These are phyloP conservation scores for Heliconius aoede DNA, from an alignment of 2,888 invertebrate species.

Conservation along the genomic window DNA sequence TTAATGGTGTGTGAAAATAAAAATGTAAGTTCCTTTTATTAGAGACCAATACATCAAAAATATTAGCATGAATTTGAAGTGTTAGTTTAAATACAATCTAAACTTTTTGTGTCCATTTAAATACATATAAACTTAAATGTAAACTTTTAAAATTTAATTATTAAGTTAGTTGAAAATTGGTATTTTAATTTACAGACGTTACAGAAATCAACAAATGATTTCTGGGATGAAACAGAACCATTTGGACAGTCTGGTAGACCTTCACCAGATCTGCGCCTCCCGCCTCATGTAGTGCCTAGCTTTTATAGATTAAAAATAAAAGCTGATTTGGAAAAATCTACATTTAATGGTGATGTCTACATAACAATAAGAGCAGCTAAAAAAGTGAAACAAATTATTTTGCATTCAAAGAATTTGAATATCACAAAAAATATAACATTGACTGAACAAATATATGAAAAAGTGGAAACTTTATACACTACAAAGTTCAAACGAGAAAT, in stretches of 20 bases:
- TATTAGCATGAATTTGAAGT: not conserved
- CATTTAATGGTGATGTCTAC: constrained; percentile 72
- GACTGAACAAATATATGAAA: constrained; percentile 77
- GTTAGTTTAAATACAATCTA: constrained; percentile 6
- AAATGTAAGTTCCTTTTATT: constrained; percentile 56
- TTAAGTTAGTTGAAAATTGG: not conserved
- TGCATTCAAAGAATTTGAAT: constrained; percentile 80
- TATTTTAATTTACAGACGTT: constrained; percentile 54
- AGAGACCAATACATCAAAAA: too few relatives aligned
- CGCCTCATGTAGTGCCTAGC: constrained; percentile 78
- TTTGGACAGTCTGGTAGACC: constrained; percentile 62
- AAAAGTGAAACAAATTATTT: constrained; percentile 71
- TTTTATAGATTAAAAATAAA: constrained; percentile 83
- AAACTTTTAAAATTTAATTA: not conserved
- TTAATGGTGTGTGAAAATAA: constrained; percentile 53
- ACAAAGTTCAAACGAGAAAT: constrained; percentile 57
- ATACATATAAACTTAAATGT: not conserved
- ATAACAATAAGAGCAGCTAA: constrained; percentile 75
- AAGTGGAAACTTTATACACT: constrained; percentile 61
- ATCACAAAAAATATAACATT: constrained; percentile 68
- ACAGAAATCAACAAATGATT: constrained; percentile 60
- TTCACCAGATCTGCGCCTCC: constrained; percentile 72
- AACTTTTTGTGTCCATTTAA: not conserved
- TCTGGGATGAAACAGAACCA: constrained; percentile 75
- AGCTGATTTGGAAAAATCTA: constrained; percentile 76